These are phyloP conservation scores for Chrysolina haemoptera DNA, from an alignment of 2,888 invertebrate genomes.

Conservation along the genomic window DNA sequence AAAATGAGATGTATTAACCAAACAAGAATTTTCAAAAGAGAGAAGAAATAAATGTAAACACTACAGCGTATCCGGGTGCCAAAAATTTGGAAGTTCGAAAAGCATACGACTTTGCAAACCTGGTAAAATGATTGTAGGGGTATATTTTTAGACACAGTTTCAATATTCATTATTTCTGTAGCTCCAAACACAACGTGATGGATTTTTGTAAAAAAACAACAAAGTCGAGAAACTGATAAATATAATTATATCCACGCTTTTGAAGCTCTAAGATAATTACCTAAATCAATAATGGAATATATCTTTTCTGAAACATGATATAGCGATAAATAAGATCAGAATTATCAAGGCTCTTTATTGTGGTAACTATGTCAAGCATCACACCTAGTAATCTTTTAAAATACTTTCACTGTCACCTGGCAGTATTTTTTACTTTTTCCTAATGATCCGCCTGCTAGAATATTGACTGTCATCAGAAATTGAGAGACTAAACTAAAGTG, in stretches of 20 bases:
- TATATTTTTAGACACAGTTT: background rate
- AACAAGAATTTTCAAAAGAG: background rate
- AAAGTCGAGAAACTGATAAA: background rate
- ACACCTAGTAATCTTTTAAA: background rate
- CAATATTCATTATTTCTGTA: conserved; percentile 8
- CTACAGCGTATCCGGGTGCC: background rate
- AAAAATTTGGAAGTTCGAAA: conserved; percentile 4
- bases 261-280: too few species aligned
- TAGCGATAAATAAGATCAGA: too few species aligned
- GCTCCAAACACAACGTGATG: background rate
- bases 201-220: background rate
- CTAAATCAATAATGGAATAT: too few species aligned
- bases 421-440: background rate
- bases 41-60: conserved; percentile 6
- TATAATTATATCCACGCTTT: too few species aligned
- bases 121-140: conserved; percentile 11
- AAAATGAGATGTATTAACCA: conserved; percentile 2
- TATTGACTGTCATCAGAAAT: conserved; percentile 10
- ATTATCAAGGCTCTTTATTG: background rate
- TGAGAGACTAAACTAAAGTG: conserved; percentile 10
- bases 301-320: too few species aligned
- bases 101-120: conserved; percentile 17
- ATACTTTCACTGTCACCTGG: background rate
- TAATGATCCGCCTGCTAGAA: background rate
- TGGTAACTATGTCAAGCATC: conserved; percentile 1